These are phyloP conservation scores for Leucophora obtusa DNA, from an alignment of 2,888 invertebrate genomes.

Conservation along the genomic window DNA sequence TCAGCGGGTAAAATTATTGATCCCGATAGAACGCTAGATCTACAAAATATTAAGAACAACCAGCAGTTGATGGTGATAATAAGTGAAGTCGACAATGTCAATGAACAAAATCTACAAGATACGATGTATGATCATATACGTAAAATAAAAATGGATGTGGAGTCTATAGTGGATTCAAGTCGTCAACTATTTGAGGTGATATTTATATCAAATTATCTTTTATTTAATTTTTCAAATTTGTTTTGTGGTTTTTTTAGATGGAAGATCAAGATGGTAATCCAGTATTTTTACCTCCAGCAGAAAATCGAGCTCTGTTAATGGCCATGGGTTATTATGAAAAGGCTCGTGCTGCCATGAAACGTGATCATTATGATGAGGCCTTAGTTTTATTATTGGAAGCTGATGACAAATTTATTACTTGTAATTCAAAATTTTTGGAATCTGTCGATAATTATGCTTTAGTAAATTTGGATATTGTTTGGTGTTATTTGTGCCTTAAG, in stretches of 20 bases:
- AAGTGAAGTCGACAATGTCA: conserved; percentile 76
- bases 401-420: conserved; percentile 83
- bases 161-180: conserved; percentile 79
- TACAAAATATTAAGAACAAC: conserved; percentile 85
- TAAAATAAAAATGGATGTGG: conserved; percentile 81
- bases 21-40: conserved; percentile 79
- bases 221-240: neutral
- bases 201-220: neutral
- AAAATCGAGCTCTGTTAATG: conserved; percentile 84
- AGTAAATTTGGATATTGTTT: conserved; percentile 91
- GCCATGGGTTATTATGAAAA: conserved; percentile 90
- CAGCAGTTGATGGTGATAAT: conserved; percentile 84
- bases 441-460: conserved; percentile 90
- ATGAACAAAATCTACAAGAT: conserved; percentile 78
- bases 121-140: conserved; percentile 81
- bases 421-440: conserved; percentile 79
- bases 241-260: conserved; percentile 78
- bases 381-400: conserved; percentile 88
- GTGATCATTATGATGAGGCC: conserved; percentile 84
- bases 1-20: conserved; percentile 83
- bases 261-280: conserved; percentile 89
- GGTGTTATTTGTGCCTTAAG: conserved; percentile 89
- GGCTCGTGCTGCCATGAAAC: conserved; percentile 84
- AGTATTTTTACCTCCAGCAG: conserved; percentile 84
- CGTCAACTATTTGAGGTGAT: conserved; percentile 72